Conservation (phyloP, 2,797 vertebrate species). For the Eurystomus glaucurus region DNA sequence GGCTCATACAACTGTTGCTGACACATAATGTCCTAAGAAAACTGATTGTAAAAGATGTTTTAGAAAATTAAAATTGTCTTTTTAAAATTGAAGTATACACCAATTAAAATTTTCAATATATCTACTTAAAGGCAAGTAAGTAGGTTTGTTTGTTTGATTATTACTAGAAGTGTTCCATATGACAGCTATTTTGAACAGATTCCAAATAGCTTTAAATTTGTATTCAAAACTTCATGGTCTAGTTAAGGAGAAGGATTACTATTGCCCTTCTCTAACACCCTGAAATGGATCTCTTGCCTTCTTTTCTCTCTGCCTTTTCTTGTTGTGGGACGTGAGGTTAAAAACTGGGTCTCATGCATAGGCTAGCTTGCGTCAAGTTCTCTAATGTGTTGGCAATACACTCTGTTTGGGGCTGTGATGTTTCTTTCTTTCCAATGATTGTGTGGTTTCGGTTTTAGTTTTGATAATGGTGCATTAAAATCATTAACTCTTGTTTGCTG, state of each 20-base stretch:
- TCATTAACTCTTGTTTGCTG: background rate
- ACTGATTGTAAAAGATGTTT: background rate
- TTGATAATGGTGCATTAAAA: conserved; percentile 14
- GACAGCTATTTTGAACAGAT: background rate
- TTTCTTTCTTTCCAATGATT: background rate
- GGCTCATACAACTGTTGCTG: background rate
- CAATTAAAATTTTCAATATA: background rate
- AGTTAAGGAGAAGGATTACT: background rate
- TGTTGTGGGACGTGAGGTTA: background rate
- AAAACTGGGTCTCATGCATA: background rate
- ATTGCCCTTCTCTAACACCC: background rate
- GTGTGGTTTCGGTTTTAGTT: fast-evolving
- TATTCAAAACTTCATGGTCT: background rate
- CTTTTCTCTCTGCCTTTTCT: background rate
- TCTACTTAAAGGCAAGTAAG: background rate
- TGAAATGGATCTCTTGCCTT: background rate
- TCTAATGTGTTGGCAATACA: background rate
- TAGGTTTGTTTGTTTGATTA: background rate
- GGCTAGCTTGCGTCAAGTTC: background rate
- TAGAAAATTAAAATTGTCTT: background rate
- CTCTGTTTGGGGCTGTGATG: background rate
- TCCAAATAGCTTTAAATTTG: background rate
- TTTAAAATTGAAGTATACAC: background rate
- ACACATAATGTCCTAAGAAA: background rate
- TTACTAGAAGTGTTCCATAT: background rate